Conservation (phyloP, 2,888 invertebrate genomes). For the Sericinus montela region DNA sequence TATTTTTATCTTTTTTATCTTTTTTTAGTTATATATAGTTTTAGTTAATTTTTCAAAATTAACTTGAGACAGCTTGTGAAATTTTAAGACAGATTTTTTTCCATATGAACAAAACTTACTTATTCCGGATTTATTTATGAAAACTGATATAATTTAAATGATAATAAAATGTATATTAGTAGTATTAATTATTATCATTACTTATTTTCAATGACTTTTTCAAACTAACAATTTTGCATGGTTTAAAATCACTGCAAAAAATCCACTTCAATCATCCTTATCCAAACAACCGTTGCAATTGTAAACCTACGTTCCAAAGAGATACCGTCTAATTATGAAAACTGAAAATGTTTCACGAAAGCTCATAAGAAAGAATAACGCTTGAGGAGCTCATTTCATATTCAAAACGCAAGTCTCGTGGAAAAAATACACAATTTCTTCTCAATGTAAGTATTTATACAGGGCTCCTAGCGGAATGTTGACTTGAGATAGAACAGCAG, state of each 20-base stretch:
- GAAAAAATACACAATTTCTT: conserved; percentile 4
- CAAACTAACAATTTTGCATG: too few relatives aligned
- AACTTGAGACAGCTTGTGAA: too few relatives aligned
- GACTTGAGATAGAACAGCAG: neutral
- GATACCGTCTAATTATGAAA: neutral
- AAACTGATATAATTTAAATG: too few relatives aligned
- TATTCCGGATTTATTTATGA: too few relatives aligned
- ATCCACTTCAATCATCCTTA: neutral
- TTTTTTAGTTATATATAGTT: too few relatives aligned
- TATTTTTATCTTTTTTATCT: too few relatives aligned
- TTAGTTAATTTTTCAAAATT: too few relatives aligned
- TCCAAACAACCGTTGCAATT: neutral
- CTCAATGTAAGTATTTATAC: conserved; percentile 9
- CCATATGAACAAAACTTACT: too few relatives aligned
- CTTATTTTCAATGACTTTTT: neutral
- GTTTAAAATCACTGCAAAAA: too few relatives aligned
- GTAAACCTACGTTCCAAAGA: conserved; percentile 13
- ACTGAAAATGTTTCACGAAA: conserved; percentile 2
- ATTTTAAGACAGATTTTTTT: too few relatives aligned
- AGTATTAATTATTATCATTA: too few relatives aligned
- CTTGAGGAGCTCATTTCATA: conserved; percentile 7
- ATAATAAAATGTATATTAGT: too few relatives aligned
- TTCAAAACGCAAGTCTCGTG: conserved; percentile 9
- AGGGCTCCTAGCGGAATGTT: neutral
- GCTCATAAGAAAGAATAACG: conserved; percentile 1